These are phyloP conservation scores for Siphlonurus alternatus DNA, from an alignment of 2,888 invertebrate genomes.

Conservation along the genomic window DNA sequence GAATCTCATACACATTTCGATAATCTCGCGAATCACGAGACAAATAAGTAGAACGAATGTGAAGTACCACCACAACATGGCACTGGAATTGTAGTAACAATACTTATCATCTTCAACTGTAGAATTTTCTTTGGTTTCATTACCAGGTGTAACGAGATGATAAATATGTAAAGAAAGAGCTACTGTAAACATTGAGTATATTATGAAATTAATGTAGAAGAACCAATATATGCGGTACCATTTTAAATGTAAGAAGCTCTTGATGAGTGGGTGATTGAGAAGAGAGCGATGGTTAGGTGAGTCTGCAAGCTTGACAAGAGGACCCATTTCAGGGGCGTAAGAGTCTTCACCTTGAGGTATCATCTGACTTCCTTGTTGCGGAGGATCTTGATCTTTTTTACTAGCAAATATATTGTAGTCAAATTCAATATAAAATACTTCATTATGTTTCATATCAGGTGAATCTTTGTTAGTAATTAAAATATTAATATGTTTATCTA, in stretches of 20 bases:
- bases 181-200: conserved; percentile 51
- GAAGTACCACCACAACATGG: conserved; percentile 5
- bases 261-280: conserved; percentile 44
- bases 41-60: conserved; percentile 35
- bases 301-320: conserved; percentile 51
- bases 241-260: conserved; percentile 28
- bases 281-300: conserved; percentile 48
- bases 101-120: too few relatives aligned
- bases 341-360: too few relatives aligned
- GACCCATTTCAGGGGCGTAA: conserved; percentile 53
- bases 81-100: too few relatives aligned
- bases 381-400: too few relatives aligned
- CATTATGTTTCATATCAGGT: conserved; percentile 45
- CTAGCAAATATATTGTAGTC: too few relatives aligned
- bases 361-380: too few relatives aligned
- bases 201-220: conserved; percentile 52
- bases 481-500: conserved; percentile 55
- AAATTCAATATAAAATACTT: too few relatives aligned
- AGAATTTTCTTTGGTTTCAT: conserved; percentile 25
- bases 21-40: conserved; percentile 45
- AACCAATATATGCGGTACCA: conserved; percentile 61
- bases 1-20: conserved; percentile 54
- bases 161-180: conserved; percentile 41
- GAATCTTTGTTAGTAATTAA: conserved; percentile 46
- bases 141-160: background rate